These are phyloP conservation scores for Isichthys henryi DNA, from an alignment of 2,113 vertebrate species.

Conservation along the genomic window DNA sequence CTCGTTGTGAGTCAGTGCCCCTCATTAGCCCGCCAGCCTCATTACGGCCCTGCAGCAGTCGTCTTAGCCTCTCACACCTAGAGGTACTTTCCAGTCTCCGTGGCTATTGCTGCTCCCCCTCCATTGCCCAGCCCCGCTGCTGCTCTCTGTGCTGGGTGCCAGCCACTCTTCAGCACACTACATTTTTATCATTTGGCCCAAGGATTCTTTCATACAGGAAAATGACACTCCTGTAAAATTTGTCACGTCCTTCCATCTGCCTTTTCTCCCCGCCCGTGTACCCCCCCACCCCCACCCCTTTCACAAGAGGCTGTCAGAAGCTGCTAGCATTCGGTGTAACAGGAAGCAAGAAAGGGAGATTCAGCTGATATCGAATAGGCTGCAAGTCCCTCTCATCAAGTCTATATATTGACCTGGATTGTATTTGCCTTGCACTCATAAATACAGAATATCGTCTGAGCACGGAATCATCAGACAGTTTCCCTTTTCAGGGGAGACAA, in stretches of 20 bases:
- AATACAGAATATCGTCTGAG: slow-evolving; percentile 45
- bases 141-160: neutral
- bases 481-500: slow-evolving; percentile 24
- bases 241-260: slow-evolving; percentile 30
- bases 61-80: neutral
- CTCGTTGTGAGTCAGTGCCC: neutral
- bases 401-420: slow-evolving; percentile 32
- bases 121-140: neutral
- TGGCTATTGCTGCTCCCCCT: neutral
- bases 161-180: slow-evolving; percentile 13
- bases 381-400: slow-evolving; percentile 31
- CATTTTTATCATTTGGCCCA: slow-evolving; percentile 36
- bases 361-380: slow-evolving; percentile 33
- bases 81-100: neutral
- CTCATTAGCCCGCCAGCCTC: neutral
- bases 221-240: slow-evolving; percentile 42
- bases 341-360: slow-evolving; percentile 30
- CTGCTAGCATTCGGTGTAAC: slow-evolving; percentile 40
- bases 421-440: slow-evolving; percentile 42
- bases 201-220: slow-evolving; percentile 36
- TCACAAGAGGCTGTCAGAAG: slow-evolving; percentile 22
- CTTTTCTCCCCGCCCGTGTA: slow-evolving; percentile 1
- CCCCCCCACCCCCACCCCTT: neutral
- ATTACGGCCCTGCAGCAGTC: neutral
- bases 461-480: slow-evolving; percentile 16